Evolutionary conservation across 2,797 vertebrate species (phyloP), one percentile per base, ranked within the genome.

Genomic region (Caiman crocodilus): DNA sequence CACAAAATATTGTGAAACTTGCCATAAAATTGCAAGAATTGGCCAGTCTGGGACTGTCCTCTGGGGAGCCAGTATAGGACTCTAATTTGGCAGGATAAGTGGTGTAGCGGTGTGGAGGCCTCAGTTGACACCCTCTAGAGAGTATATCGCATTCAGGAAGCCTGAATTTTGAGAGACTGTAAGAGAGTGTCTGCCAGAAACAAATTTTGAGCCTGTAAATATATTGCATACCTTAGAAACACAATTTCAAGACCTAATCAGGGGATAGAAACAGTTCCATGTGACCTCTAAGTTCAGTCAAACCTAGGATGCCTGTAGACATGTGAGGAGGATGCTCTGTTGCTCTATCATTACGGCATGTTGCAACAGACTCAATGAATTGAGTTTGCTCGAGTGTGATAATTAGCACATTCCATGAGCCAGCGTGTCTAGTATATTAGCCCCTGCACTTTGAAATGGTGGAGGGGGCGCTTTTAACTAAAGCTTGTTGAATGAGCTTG

Each of bases 31-130:
- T 64, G 26, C 50, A 61, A 78, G 78, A 35, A 42, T 90, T 84
- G 35, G 28, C 60, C 0, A 0, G 64, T 59, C 30, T 80, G 88
- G 88, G 84, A 87, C 55, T 89, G 80, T 28, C 30, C 73, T 94
- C 21, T 23, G n/a, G 42, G 35, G 67, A 71, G 67, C 13, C 67
- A 42, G 21, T 21, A 71, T 7, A 57, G 55, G 76, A 75, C 94
- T 94, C 91, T 95, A 76, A 90, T 95, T 91, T 93, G 88, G 84
- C 73, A 87, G 84, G 77, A 89, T 94, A 96, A 94, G 67, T 0
- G 1, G 30, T 67, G 65, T 5, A 67, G 30, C 32, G 9, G 10
- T 50, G 42, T 50, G 42, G 42, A 50, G 10, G 18, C 18, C 65
- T 67, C 9, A 30, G 65, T 78, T 82, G 85, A 59, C 42, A 84